Evolutionary conservation across 2,113 vertebrate genomes (phyloP).

Genomic region (Silurus asotus): DNA sequence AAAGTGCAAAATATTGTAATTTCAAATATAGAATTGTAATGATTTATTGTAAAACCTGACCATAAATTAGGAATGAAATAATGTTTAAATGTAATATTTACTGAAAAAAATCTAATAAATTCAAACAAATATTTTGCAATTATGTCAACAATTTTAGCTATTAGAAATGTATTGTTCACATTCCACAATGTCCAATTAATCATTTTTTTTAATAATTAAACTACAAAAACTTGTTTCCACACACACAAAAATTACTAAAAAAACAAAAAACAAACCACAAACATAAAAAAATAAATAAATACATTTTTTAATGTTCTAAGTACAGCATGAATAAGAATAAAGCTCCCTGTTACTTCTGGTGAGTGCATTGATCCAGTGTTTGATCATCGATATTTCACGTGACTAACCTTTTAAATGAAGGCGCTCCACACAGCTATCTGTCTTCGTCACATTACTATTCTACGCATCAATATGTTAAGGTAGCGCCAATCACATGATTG

Average conservation of each 20-base stretch:
- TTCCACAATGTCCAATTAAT: background rate
- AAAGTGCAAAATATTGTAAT: too few species aligned
- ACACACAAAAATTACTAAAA: background rate
- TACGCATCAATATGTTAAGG: constrained; percentile 27
- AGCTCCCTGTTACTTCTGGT: background rate
- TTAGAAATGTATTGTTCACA: background rate
- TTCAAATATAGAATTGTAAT: background rate
- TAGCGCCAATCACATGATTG: constrained; percentile 35
- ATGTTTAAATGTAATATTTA: background rate
- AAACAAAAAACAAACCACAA: background rate
- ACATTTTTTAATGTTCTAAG: too few species aligned
- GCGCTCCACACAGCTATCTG: background rate
- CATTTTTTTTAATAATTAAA: background rate
- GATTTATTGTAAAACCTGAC: background rate
- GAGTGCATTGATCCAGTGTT: background rate
- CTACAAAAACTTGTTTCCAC: background rate
- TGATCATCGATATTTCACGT: background rate
- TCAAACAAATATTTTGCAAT: background rate
- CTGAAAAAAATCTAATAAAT: background rate
- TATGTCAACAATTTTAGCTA: background rate
- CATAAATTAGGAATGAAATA: background rate
- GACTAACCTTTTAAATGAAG: constrained; percentile 26
- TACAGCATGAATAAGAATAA: background rate
- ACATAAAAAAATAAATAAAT: too few species aligned
- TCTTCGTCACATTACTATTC: constrained; percentile 46